phyloP scores from a whole-genome alignment of 2,113 vertebrate species.

The Hemiscyllium ocellatum region DNA sequence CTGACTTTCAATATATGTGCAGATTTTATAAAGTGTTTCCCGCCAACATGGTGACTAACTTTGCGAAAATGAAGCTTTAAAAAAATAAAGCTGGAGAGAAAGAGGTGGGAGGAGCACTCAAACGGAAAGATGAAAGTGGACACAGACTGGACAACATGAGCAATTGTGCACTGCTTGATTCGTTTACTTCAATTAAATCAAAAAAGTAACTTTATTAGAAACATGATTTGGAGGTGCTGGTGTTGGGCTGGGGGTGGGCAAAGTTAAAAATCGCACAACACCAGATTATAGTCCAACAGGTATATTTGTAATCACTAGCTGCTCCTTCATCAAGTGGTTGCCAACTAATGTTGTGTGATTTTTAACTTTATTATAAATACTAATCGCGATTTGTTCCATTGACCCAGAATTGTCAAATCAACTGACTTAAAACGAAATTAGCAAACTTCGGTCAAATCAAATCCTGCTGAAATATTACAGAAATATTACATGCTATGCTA shows the following conservation, averaged over 20 bases:
- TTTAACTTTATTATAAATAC: neutral
- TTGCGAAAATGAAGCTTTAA: neutral
- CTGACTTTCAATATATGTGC: neutral
- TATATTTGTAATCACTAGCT: too few relatives aligned
- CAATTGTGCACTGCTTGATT: neutral
- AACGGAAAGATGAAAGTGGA: neutral
- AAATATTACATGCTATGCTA: neutral
- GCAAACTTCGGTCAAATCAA: neutral
- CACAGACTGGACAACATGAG: neutral
- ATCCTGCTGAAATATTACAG: neutral
- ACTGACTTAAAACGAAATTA: neutral
- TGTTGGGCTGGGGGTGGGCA: too few relatives aligned
- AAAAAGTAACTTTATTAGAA: neutral
- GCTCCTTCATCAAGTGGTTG: too few relatives aligned
- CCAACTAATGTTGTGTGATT: too few relatives aligned
- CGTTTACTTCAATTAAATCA: neutral
- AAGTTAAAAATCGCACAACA: too few relatives aligned
- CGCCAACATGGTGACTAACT: neutral
- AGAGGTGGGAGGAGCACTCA: neutral
- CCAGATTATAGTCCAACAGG: too few relatives aligned
- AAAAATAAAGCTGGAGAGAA: neutral
- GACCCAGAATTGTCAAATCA: neutral
- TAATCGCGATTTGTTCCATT: neutral
- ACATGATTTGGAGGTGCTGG: too few relatives aligned
- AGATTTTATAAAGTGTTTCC: neutral